Conservation (phyloP, 1,140 invertebrate genomes). For the Listronotus bonariensis region DNA sequence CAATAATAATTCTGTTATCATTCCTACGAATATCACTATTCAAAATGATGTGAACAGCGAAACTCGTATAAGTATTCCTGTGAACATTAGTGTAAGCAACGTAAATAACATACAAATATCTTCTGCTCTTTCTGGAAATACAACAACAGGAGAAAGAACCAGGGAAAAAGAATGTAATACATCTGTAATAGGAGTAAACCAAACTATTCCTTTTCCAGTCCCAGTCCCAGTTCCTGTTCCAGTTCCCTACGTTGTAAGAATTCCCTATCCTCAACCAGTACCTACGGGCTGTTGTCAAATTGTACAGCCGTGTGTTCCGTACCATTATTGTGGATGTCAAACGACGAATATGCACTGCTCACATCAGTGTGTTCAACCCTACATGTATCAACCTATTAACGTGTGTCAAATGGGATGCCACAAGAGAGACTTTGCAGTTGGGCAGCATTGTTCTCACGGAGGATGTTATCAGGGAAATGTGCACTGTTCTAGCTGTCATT, state of each 20-base stretch:
- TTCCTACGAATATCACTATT: too few relatives aligned
- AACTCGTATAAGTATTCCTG: neutral
- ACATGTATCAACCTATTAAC: conserved; percentile 4
- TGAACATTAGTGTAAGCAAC: neutral
- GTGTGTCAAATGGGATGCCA: conserved; percentile 5
- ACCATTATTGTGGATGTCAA: conserved; percentile 1
- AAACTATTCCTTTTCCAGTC: neutral
- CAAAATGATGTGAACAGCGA: neutral
- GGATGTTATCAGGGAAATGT: neutral
- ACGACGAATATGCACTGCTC: neutral
- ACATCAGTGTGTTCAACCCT: neutral
- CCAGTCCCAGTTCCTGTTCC: neutral
- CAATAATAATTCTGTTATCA: too few relatives aligned
- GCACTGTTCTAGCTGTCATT: neutral
- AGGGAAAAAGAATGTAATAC: neutral
- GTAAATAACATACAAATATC: conserved; percentile 4
- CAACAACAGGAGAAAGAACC: neutral
- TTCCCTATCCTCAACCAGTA: neutral
- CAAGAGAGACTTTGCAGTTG: neutral
- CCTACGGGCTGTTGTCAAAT: neutral
- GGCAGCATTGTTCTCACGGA: neutral
- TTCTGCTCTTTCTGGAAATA: neutral
- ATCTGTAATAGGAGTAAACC: too few relatives aligned
- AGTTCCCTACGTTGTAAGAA: neutral
- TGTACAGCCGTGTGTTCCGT: conserved; percentile 3